Conservation (phyloP, 2,888 invertebrate species). For the Teleiodes luculella region DNA sequence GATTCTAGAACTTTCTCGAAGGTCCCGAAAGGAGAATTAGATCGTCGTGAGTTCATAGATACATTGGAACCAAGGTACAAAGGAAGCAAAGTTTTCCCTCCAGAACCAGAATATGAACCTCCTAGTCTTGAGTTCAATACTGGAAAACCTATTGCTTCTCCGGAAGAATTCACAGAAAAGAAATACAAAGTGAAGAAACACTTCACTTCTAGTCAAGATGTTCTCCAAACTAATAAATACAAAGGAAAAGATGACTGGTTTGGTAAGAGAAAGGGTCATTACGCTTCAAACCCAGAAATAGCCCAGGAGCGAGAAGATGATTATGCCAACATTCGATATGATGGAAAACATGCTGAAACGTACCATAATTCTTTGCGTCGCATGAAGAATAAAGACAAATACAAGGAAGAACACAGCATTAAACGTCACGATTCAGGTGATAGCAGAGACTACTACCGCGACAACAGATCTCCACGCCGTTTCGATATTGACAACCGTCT, state of each 20-base stretch:
- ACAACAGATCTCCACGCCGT: conserved; percentile 64
- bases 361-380: conserved; percentile 82
- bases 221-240: conserved; percentile 64
- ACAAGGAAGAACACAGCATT: conserved; percentile 55
- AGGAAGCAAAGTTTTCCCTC: conserved; percentile 61
- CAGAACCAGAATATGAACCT: conserved; percentile 80
- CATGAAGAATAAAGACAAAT: conserved; percentile 73
- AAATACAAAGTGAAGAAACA: conserved; percentile 69
- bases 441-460: conserved; percentile 68
- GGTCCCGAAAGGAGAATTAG: conserved; percentile 55
- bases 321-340: conserved; percentile 64
- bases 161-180: conserved; percentile 78
- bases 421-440: conserved; percentile 70
- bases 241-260: conserved; percentile 66
- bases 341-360: conserved; percentile 60
- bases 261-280: conserved; percentile 72
- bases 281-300: conserved; percentile 81
- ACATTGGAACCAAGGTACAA: conserved; percentile 47
- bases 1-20: conserved; percentile 60
- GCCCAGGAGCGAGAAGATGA: conserved; percentile 71
- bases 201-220: conserved; percentile 72
- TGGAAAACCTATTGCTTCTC: conserved; percentile 78
- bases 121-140: conserved; percentile 81
- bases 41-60: conserved; percentile 61
- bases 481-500: conserved; percentile 80